phyloP scores from a whole-genome alignment of 2,113 vertebrate genomes.

The Notarius quadriscutis region DNA sequence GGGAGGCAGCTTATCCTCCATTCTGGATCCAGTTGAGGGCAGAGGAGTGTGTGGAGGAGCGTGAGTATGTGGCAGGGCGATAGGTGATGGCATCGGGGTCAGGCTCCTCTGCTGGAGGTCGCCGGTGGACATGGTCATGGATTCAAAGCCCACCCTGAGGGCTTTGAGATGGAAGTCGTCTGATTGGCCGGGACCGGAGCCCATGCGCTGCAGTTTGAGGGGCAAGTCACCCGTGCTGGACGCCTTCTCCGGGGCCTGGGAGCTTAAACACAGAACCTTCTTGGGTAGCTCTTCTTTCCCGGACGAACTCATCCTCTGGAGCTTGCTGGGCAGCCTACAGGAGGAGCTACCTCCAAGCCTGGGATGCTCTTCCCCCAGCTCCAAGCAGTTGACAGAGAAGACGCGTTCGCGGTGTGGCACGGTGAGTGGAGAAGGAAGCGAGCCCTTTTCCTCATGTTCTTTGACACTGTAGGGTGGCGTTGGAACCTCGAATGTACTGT shows the following conservation, averaged over 20 bases:
- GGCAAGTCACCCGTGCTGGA: conserved; percentile 82
- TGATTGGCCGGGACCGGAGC: conserved; percentile 65
- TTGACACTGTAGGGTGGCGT: conserved; percentile 84
- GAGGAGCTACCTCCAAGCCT: conserved; percentile 58
- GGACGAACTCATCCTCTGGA: conserved; percentile 78
- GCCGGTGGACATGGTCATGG: conserved; percentile 76
- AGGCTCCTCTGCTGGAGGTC: conserved; percentile 74
- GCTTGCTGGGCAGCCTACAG: conserved; percentile 77
- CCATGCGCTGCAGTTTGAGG: conserved; percentile 76
- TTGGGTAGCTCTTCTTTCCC: conserved; percentile 78
- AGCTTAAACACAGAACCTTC: conserved; percentile 73
- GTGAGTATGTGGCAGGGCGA: conserved; percentile 60
- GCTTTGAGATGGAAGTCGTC: conserved; percentile 73
- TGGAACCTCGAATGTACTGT: conserved; percentile 84
- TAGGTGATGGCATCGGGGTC: conserved; percentile 52
- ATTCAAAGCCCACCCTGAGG: conserved; percentile 73
- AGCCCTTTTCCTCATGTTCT: conserved; percentile 80
- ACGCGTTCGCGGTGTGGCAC: conserved; percentile 74
- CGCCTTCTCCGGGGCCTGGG: conserved; percentile 74
- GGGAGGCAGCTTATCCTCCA: conserved; percentile 76
- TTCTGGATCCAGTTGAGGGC: conserved; percentile 55
- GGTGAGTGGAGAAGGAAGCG: conserved; percentile 67
- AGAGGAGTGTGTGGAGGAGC: conserved; percentile 62
- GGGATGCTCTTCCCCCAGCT: conserved; percentile 60
- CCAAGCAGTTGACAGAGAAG: conserved; percentile 77